Evolutionary conservation across 2,888 invertebrate species (phyloP).

Genomic region (Diloba caeruleocephala): DNA sequence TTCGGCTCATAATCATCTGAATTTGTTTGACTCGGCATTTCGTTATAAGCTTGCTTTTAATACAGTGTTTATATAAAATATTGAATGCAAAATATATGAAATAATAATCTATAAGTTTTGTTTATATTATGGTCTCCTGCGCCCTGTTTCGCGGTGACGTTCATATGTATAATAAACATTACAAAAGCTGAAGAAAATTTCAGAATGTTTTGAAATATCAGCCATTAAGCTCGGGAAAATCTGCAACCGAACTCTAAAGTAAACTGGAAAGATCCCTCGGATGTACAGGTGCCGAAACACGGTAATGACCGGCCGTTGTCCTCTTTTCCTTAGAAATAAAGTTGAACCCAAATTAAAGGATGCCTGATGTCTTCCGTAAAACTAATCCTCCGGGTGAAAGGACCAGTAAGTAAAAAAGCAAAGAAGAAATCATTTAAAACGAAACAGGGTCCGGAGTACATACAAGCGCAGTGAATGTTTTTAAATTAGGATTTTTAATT

Average conservation of each 20-base stretch:
- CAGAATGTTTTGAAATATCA: too few species aligned
- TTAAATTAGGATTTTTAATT: constrained; percentile 55
- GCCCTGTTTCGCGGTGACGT: too few species aligned
- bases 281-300: constrained; percentile 28
- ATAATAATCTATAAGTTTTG: background rate
- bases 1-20: constrained; percentile 11
- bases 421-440: constrained; percentile 52
- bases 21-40: constrained; percentile 26
- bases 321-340: constrained; percentile 32
- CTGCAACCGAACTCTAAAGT: too few species aligned
- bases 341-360: constrained; percentile 45
- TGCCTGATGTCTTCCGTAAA: constrained; percentile 51
- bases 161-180: too few species aligned
- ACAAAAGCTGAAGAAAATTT: too few species aligned
- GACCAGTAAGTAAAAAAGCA: constrained; percentile 21
- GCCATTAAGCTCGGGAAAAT: background rate
- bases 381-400: constrained; percentile 45
- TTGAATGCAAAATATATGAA: constrained; percentile 15
- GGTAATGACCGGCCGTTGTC: constrained; percentile 14
- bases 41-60: constrained; percentile 13
- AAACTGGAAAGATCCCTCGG: constrained; percentile 8
- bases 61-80: constrained; percentile 9
- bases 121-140: too few species aligned
- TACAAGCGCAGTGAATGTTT: constrained; percentile 26
- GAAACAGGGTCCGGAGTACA: constrained; percentile 39